phyloP scores from a whole-genome alignment of 2,113 vertebrate genomes.

The crab-eating macaque (Macaca fascicularis) region T2T-MFA8v1.1 NC_088379.1:11559001-11559500 shows the following conservation, averaged over 20 bases:
- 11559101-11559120: too few species aligned
- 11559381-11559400: background rate
- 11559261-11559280: background rate
- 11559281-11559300: background rate
- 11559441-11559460: background rate
- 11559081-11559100: too few species aligned
- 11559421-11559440: background rate
- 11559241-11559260: background rate
- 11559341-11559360: background rate
- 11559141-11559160: too few species aligned
- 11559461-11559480: background rate
- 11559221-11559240: background rate
- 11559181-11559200: too few species aligned
- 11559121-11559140: too few species aligned
- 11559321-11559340: background rate
- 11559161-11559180: too few species aligned
- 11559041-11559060: too few species aligned
- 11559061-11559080: too few species aligned
- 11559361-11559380: background rate
- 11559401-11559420: background rate
- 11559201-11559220: too few species aligned
- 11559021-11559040: too few species aligned
- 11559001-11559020: too few species aligned
- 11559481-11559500: rapidly evolving
- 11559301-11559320: background rate